Percentiles rank a stretch among this genome's conserved stretches.
These are phyloP conservation scores for Agonopterix subpropinquella DNA, from an alignment of 2,888 invertebrate genomes.

Conservation along the genomic window DNA sequence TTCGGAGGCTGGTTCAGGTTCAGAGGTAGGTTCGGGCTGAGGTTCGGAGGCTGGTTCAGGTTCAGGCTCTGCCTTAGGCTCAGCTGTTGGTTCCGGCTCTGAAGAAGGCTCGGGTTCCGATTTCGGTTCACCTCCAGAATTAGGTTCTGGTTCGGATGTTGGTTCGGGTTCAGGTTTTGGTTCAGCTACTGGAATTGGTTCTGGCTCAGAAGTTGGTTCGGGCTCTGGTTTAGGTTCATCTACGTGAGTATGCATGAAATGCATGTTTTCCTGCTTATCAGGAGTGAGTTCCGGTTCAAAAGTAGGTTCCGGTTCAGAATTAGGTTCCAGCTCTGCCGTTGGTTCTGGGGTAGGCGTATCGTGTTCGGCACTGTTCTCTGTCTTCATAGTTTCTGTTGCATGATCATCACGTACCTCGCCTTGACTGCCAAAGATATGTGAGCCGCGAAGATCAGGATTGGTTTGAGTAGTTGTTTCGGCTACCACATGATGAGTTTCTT, in stretches of 20 bases:
- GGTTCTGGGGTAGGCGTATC: conserved; percentile 32
- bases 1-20: conserved; percentile 18
- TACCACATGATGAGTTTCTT: conserved; percentile 33
- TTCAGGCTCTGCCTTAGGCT: conserved; percentile 9
- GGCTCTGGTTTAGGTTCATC: conserved; percentile 29
- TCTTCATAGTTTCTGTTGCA: conserved; percentile 17
- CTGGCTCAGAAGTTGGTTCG: conserved; percentile 30
- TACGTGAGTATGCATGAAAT: too few relatives aligned
- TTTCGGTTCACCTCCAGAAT: conserved; percentile 28
- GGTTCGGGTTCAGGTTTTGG: conserved; percentile 35
- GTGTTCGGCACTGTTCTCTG: conserved; percentile 13
- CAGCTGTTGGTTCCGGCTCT: conserved; percentile 17
- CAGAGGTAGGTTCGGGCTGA: conserved; percentile 19
- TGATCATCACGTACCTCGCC: conserved; percentile 25
- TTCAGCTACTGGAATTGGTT: conserved; percentile 24
- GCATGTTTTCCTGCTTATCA: too few relatives aligned
- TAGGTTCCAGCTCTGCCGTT: conserved; percentile 30
- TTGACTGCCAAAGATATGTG: conserved; percentile 45
- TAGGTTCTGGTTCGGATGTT: conserved; percentile 31
- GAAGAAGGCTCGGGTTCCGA: conserved; percentile 32
- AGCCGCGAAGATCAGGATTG: conserved; percentile 41
- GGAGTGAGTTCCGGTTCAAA: conserved; percentile 30
- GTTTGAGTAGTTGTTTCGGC: conserved; percentile 43
- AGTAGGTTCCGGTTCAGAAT: conserved; percentile 32
- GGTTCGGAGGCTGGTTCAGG: conserved; percentile 9